Base-by-base conservation (phyloP, 1,140 invertebrate genomes). In the Drosophila simulans region DNA sequence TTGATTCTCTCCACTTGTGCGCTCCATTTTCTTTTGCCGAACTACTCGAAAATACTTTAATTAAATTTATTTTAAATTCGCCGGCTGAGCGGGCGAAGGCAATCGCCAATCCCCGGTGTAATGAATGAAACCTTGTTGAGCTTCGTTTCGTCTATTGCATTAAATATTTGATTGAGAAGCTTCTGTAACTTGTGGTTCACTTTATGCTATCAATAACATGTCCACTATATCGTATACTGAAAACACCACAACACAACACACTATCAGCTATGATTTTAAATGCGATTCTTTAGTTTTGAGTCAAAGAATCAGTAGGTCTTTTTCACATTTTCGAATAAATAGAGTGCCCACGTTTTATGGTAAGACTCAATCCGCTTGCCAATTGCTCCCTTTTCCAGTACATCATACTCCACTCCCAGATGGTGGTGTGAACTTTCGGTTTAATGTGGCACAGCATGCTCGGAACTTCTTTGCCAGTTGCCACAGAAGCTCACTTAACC, bases 11-110 rank as follows among this genome's bases (percentile, higher is more conserved):
- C 34, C 68, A 27, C 54, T 58, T 40, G 45, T 22, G 46, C 17
- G 39, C 45, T 22, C 60, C 31, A 25, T n/a, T 60, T 22, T 62
- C 45, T 22, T 65, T 37, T 48, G 35, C 45, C 53, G 48, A 68
- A 76, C 62, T 84, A 85, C 54, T 68, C 57, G 51, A 75, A 84
- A 73, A 85, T 85, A 77, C 81, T 84, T 84, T 86, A 86, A 84
- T 84, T 84, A 81, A 86, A 86, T 86, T 84, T 86, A 58, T 57
- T 80, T 81, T 64, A 69, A 56, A 55, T 27, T 40, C 60, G 40
- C 60, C 22, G 27, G 40, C 27, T 15, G 22, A 20, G 31, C 17
- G 20, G 15, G 17, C 10, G 22, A 34, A 37, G 35, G 42, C 7
- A 11, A 35, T n/a, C 1, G 10, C 8, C 31, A 13, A 12, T 13